Evolutionary conservation across 2,113 vertebrate species (phyloP).

Genomic region (Prinia subflava): DNA sequence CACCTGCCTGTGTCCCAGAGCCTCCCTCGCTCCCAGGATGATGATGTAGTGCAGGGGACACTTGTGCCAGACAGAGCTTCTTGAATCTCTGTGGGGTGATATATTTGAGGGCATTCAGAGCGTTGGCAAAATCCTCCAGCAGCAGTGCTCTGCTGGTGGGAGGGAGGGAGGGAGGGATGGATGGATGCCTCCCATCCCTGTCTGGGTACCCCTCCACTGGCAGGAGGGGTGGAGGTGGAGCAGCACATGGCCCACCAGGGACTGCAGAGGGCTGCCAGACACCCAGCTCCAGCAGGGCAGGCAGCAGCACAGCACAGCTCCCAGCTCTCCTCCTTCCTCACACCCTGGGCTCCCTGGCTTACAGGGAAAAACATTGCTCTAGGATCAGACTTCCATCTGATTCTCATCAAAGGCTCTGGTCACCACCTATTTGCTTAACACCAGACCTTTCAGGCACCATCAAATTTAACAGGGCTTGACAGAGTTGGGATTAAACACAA

Average conservation of each 20-base stretch:
- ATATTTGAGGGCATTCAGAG: fast-evolving
- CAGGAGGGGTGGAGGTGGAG: neutral
- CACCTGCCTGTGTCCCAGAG: fast-evolving
- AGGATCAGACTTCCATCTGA: slow-evolving; percentile 63
- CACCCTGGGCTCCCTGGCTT: neutral
- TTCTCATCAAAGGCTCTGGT: slow-evolving; percentile 66
- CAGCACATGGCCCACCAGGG: neutral
- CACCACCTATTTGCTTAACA: slow-evolving; percentile 65
- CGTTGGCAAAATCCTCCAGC: fast-evolving
- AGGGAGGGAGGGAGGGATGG: neutral
- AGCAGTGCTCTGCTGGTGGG: neutral
- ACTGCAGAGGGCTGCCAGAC: neutral
- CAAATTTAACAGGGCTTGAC: slow-evolving; percentile 68
- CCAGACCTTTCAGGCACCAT: slow-evolving; percentile 68
- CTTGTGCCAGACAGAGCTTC: neutral
- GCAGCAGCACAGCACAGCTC: neutral
- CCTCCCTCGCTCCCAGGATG: neutral
- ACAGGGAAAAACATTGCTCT: slow-evolving; percentile 20
- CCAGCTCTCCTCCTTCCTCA: neutral
- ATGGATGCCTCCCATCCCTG: fast-evolving
- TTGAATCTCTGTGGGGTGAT: neutral
- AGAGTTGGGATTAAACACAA: slow-evolving; percentile 68
- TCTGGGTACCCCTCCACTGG: neutral
- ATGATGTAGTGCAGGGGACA: neutral
- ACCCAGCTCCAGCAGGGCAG: neutral